Percentiles rank a stretch among this genome's conserved stretches.
Conservation (phyloP, 2,888 invertebrate genomes). For the Abscondita cerata region DNA sequence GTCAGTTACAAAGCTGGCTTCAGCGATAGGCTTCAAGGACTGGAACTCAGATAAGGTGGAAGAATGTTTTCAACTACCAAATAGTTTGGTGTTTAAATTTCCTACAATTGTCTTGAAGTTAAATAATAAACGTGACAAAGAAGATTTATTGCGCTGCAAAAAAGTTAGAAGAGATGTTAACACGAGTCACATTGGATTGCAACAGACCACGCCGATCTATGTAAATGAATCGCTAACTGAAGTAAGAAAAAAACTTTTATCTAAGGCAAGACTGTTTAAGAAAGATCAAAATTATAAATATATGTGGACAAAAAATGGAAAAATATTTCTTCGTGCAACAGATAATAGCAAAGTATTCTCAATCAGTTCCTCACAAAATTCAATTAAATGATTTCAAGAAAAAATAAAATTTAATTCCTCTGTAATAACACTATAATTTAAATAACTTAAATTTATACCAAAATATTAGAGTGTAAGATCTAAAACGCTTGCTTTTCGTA, state of each 20-base stretch:
- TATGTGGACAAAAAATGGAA: neutral
- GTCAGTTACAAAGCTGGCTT: neutral
- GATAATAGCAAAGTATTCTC: neutral
- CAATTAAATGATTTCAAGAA: neutral
- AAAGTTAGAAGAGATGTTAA: neutral
- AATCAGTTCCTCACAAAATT: neutral
- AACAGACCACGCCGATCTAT: neutral
- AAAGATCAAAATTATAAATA: neutral
- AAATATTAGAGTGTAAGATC: neutral
- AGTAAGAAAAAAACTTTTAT: neutral
- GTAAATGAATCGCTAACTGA: neutral
- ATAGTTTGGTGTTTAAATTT: neutral
- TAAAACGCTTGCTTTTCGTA: neutral
- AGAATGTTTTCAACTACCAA: conserved; percentile 1
- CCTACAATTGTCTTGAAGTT: neutral
- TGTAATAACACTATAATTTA: too few relatives aligned
- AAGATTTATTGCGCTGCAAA: neutral
- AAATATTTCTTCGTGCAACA: neutral
- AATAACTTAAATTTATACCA: neutral
- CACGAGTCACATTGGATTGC: neutral
- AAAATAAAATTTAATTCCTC: neutral
- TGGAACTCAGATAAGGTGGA: neutral
- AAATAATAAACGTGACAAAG: neutral
- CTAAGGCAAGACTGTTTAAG: neutral
- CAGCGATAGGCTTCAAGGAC: neutral